Percentiles rank a stretch among this genome's conserved stretches.
Evolutionary conservation across 2,888 invertebrate genomes (phyloP).

Genomic region (Ophraella communa): DNA sequence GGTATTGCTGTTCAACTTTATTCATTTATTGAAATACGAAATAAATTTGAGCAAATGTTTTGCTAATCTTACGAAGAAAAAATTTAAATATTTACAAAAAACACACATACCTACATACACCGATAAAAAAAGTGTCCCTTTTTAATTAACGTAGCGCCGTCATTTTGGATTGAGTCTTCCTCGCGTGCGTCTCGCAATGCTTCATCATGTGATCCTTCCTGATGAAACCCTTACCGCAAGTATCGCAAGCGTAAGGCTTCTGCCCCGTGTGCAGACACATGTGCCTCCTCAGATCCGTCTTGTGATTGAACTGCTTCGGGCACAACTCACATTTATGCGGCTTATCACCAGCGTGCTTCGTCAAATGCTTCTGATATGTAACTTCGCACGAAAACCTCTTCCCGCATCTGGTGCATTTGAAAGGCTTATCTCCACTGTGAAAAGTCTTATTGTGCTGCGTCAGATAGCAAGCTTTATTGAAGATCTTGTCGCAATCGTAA

Average conservation of each 20-base stretch:
- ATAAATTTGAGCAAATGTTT: constrained; percentile 50
- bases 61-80: too few species aligned
- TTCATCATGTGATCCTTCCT: constrained; percentile 92
- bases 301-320: constrained; percentile 90
- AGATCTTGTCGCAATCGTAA: constrained; percentile 81
- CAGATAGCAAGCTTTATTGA: constrained; percentile 85
- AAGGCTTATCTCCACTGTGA: constrained; percentile 86
- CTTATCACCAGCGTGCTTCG: constrained; percentile 82
- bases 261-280: constrained; percentile 86
- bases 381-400: constrained; percentile 79
- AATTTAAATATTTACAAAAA: too few species aligned
- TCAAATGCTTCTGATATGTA: constrained; percentile 75
- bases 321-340: constrained; percentile 86
- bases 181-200: constrained; percentile 81
- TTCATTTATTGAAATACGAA: too few species aligned
- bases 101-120: constrained; percentile 47
- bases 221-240: constrained; percentile 87
- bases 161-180: constrained; percentile 60
- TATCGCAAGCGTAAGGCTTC: constrained; percentile 81
- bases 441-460: constrained; percentile 91
- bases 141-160: constrained; percentile 42
- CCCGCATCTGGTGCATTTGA: constrained; percentile 84
- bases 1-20: constrained; percentile 63
- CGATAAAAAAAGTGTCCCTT: constrained; percentile 27
- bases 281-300: constrained; percentile 86